Percentiles rank a stretch among this genome's conserved stretches.
phyloP scores from a whole-genome alignment of 1,140 invertebrate species.

The Schlechtendalia chinensis region DNA sequence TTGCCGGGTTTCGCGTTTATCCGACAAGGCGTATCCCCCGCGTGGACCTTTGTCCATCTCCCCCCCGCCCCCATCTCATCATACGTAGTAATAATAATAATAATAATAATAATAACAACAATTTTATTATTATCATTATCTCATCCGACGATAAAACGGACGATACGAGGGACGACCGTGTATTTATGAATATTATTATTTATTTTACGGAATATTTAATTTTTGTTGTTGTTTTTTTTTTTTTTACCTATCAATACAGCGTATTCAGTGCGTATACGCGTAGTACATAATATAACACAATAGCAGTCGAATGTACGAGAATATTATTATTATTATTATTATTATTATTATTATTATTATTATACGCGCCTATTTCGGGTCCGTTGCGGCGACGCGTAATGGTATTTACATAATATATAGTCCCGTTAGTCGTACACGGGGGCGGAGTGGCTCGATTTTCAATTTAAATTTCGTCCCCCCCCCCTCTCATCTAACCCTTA shows the following conservation, averaged over 20 bases:
- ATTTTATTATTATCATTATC: background rate
- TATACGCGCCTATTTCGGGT: background rate
- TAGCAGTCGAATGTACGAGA: too few species aligned
- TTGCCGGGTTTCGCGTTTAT: background rate
- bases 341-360: background rate
- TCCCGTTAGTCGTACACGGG: too few species aligned
- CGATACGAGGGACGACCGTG: background rate
- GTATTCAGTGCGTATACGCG: too few species aligned
- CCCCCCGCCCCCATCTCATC: too few species aligned
- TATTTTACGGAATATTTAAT: too few species aligned
- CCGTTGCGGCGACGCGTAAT: background rate
- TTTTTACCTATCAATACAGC: too few species aligned
- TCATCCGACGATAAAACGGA: background rate
- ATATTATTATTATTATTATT: background rate
- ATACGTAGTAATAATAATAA: constrained; percentile 14
- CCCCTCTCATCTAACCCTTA: too few species aligned
- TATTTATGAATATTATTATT: too few species aligned
- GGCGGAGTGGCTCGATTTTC: too few species aligned
- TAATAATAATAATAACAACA: constrained; percentile 14
- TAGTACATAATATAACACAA: too few species aligned
- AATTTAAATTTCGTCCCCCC: too few species aligned
- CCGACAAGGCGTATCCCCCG: constrained; percentile 23
- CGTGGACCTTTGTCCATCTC: background rate
- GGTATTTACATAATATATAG: background rate
- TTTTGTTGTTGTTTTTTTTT: too few species aligned